Percentiles rank a stretch among this genome's conserved stretches.
These are phyloP conservation scores for Ophion costatus DNA, from an alignment of 2,888 invertebrate genomes.

Conservation along the genomic window DNA sequence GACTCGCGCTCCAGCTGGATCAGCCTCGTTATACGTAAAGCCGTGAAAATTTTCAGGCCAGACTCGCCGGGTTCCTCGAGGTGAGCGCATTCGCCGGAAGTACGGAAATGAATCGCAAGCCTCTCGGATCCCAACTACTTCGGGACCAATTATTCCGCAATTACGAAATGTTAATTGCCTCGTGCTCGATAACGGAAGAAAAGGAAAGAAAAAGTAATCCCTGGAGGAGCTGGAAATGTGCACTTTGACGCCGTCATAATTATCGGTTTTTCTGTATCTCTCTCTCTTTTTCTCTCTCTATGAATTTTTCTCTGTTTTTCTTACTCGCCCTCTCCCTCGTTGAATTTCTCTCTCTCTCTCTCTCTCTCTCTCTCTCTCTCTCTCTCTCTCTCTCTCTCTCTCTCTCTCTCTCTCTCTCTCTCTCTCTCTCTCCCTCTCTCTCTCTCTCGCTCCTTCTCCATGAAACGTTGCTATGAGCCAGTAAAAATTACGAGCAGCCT, in stretches of 20 bases:
- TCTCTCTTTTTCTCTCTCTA: background rate
- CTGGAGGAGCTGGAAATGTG: background rate
- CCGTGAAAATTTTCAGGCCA: background rate
- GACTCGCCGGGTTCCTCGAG: background rate
- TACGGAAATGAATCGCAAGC: background rate
- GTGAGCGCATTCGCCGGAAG: background rate
- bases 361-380: too few species aligned
- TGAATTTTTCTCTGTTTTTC: too few species aligned
- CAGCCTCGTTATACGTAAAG: background rate
- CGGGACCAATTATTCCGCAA: background rate
- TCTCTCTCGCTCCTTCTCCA: too few species aligned
- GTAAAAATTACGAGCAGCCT: too few species aligned
- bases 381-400: too few species aligned
- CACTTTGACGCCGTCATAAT: background rate
- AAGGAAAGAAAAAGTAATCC: background rate
- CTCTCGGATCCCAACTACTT: background rate
- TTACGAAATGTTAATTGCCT: background rate
- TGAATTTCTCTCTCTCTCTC: too few species aligned
- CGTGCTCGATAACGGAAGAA: background rate
- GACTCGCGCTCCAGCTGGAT: background rate
- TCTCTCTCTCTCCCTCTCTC: too few species aligned
- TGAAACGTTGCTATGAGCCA: too few species aligned
- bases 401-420: too few species aligned
- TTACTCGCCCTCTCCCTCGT: too few species aligned
- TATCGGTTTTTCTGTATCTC: background rate